Percentiles rank a stretch among this genome's conserved stretches.
These are phyloP conservation scores for Plecturocebus donacophilus DNA, from an alignment of 2,113 vertebrate species.

Conservation along the genomic window DNA sequence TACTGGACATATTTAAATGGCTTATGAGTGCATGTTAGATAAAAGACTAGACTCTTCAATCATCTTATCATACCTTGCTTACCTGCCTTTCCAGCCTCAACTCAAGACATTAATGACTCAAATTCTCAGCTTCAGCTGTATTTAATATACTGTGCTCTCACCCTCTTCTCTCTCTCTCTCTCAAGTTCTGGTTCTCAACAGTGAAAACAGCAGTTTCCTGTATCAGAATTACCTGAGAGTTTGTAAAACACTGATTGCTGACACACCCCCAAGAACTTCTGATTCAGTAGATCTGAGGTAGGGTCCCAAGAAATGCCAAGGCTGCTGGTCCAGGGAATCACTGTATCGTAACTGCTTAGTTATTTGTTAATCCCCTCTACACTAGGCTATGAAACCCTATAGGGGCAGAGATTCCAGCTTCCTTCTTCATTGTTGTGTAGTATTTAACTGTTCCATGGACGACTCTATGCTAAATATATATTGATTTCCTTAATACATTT, in stretches of 20 bases:
- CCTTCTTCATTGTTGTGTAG: neutral
- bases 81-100: neutral
- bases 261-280: neutral
- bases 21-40: neutral
- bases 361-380: neutral
- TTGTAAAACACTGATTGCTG: neutral
- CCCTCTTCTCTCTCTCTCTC: too few species aligned
- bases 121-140: neutral
- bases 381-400: neutral
- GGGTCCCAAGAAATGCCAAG: neutral
- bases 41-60: neutral
- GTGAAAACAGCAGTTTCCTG: neutral
- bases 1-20: neutral
- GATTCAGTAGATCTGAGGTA: neutral
- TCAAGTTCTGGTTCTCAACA: neutral
- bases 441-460: neutral
- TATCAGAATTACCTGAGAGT: neutral
- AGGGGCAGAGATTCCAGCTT: neutral
- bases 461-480: neutral
- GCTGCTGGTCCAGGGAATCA: neutral
- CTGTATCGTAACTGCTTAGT: neutral
- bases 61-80: neutral
- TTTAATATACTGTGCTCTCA: neutral
- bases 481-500: neutral
- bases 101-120: neutral